These are phyloP conservation scores for Rhinatrema bivittatum DNA, from an alignment of 2,797 vertebrate species.

Conservation along the genomic window DNA sequence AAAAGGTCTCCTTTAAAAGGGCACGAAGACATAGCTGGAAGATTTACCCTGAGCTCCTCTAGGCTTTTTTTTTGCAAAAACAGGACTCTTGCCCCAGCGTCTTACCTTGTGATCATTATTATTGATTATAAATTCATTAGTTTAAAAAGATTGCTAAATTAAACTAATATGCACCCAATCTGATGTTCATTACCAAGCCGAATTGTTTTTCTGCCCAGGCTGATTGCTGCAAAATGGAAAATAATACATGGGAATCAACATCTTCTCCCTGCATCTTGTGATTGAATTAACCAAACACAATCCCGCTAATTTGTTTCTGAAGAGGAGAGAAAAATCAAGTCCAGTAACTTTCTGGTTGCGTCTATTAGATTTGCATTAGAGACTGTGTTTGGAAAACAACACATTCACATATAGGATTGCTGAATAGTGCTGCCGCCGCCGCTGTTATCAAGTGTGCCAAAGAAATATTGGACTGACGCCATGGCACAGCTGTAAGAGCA, in stretches of 20 bases:
- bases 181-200: slow-evolving; percentile 41
- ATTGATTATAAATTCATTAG: slow-evolving; percentile 54
- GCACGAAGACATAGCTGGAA: background rate
- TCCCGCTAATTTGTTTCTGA: too few species aligned
- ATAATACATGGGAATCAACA: slow-evolving; percentile 17
- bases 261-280: background rate
- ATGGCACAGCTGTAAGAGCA: too few species aligned
- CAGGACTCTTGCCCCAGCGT: slow-evolving; percentile 36
- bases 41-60: slow-evolving; percentile 14
- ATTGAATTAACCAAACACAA: slow-evolving; percentile 16
- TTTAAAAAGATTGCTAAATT: slow-evolving; percentile 45
- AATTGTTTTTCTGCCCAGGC: slow-evolving; percentile 44
- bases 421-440: too few species aligned
- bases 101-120: slow-evolving; percentile 48
- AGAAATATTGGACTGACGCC: too few species aligned
- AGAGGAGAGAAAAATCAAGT: too few species aligned
- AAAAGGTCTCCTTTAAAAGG: slow-evolving; percentile 8
- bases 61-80: too few species aligned
- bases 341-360: too few species aligned
- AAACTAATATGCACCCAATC: slow-evolving; percentile 46
- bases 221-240: slow-evolving; percentile 44
- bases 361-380: too few species aligned
- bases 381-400: too few species aligned
- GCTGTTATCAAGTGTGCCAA: too few species aligned
- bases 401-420: too few species aligned